Base-by-base conservation (phyloP, 2,797 vertebrate genomes). In the Spinus pinus region DNA sequence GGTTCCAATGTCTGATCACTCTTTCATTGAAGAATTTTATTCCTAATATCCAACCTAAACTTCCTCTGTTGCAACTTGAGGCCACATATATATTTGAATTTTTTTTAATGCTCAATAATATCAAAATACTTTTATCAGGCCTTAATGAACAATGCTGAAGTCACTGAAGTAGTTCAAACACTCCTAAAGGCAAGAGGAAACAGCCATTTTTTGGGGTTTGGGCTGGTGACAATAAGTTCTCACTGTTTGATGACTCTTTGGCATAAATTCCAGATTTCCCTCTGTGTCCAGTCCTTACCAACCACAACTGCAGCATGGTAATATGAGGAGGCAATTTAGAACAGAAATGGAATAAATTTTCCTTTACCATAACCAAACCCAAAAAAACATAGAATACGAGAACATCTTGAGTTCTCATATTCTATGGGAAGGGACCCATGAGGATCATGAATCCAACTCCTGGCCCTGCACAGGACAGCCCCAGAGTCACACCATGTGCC, bases 141-240 rank as follows among this genome's bases (percentile, higher is more conserved):
- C 14, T 51, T 56, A 25, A 17, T 41, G 31, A 44, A 33, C 14
- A 54, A 37, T 0, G 0, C 0, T 54, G 28, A 61, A 41, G 51
- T 14, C 65, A 64, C 15, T n/a, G 11, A 44, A 56, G 22, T 8
- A 58, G 19, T 41, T 78, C 12, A 69, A 35, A 39, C 4, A 20
- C 2, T 70, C 67, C 14, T 46, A 33, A 80, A 56, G 7, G 14
- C 33, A 5, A 33, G 47, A 60, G 5, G 12, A 64, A 73, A 53
- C 3, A 19, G 4, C 23, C 7, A 25, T 20, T 49, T 21, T 21
- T 9, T 0, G 28, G 22, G 1, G 1, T 61, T 81, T 67, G 18
- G 16, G 14, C 7, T 67, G 10, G 3, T 41, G 41, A 37, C 23
- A 56, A 1, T 15, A 51, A 39, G 2, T 74, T 81, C 37, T 57